A percentile compares a stretch with the other conserved stretches of the same genome.
These are phyloP conservation scores for Dorcus parallelipipedus DNA, from an alignment of 2,888 invertebrate species.

Conservation along the genomic window DNA sequence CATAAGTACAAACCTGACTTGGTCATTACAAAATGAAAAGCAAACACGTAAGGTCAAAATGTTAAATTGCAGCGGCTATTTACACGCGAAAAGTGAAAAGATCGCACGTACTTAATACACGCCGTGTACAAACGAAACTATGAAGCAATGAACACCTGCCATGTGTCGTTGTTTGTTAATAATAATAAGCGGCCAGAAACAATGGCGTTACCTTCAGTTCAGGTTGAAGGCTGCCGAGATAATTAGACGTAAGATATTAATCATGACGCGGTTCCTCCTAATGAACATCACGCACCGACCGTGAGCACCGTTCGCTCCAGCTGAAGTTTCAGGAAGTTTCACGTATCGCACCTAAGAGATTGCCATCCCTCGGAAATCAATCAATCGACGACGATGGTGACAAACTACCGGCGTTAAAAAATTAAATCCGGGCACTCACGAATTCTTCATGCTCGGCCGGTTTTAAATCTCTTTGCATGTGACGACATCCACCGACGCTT, in stretches of 20 bases:
- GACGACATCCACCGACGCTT: too few relatives aligned
- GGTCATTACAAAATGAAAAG: neutral
- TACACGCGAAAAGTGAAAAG: too few relatives aligned
- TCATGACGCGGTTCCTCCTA: constrained; percentile 17
- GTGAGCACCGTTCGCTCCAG: too few relatives aligned
- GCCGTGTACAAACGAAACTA: too few relatives aligned
- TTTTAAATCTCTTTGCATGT: too few relatives aligned
- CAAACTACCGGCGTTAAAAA: neutral
- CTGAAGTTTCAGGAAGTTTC: too few relatives aligned
- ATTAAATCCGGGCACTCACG: neutral
- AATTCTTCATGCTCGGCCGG: too few relatives aligned
- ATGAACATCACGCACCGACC: neutral
- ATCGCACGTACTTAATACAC: too few relatives aligned
- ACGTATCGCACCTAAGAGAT: too few relatives aligned
- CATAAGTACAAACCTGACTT: too few relatives aligned
- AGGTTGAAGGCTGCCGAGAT: constrained; percentile 36
- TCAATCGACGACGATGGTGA: neutral
- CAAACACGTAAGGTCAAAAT: neutral
- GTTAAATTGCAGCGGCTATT: neutral
- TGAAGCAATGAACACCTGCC: neutral
- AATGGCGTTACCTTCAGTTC: constrained; percentile 33
- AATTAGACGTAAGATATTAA: constrained; percentile 35
- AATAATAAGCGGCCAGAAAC: constrained; percentile 28
- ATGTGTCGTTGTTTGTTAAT: neutral
- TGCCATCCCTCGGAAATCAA: too few relatives aligned